These are phyloP conservation scores for Pocillopora grandis DNA, from an alignment of 92 coral and sea anemone species.

Conservation along the genomic window DNA sequence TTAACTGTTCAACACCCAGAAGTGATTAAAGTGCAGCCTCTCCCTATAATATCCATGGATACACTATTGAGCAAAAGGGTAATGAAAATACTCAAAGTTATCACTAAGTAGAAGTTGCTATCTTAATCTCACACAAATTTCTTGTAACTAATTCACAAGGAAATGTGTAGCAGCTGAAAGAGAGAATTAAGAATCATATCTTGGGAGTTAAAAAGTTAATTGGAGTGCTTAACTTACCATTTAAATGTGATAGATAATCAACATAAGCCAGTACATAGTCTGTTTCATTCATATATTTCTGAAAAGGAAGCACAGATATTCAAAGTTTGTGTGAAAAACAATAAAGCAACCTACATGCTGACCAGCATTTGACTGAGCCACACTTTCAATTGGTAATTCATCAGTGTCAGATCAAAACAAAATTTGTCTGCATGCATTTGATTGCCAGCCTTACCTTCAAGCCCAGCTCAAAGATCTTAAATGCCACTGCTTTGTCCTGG, in stretches of 20 bases:
- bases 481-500: conserved; percentile 91
- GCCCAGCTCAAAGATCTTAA: conserved; percentile 95
- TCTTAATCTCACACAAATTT: too few relatives aligned
- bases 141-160: too few relatives aligned
- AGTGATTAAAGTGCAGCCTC: too few relatives aligned
- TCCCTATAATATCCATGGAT: too few relatives aligned
- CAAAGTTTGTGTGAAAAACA: not conserved
- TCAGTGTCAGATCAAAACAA: not conserved
- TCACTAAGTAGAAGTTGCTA: too few relatives aligned
- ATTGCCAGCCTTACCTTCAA: conserved; percentile 72
- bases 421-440: not conserved
- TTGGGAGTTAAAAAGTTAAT: not conserved
- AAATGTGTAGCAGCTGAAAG: too few relatives aligned
- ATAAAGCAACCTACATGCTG: not conserved
- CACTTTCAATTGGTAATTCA: not conserved
- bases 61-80: too few relatives aligned
- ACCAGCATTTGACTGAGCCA: too few relatives aligned
- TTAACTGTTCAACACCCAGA: too few relatives aligned
- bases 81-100: too few relatives aligned
- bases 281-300: conserved; percentile 88
- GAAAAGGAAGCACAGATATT: conserved; percentile 6
- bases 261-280: conserved; percentile 93
- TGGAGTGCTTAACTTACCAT: conserved; percentile 75
- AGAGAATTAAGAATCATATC: not conserved
- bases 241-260: conserved; percentile 90